These are phyloP conservation scores for Bombus breviceps DNA, from an alignment of 1,140 invertebrate species.

Conservation along the genomic window DNA sequence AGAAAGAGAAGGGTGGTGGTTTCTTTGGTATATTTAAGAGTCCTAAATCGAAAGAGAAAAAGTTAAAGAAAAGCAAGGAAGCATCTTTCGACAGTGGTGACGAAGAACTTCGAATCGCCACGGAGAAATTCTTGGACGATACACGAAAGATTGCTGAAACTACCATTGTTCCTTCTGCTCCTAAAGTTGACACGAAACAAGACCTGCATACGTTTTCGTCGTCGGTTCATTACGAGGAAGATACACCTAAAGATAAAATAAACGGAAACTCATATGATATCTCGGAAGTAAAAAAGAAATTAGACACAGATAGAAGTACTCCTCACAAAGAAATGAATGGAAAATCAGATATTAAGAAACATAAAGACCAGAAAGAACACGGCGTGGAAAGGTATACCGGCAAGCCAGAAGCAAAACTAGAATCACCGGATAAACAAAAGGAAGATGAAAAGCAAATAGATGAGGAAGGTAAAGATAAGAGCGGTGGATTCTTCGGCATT, in stretches of 20 bases:
- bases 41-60: slow-evolving; percentile 70
- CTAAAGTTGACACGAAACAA: slow-evolving; percentile 31
- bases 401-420: background rate
- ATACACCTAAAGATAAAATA: slow-evolving; percentile 65
- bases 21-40: slow-evolving; percentile 73
- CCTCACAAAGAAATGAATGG: slow-evolving; percentile 43
- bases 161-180: background rate
- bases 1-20: slow-evolving; percentile 57
- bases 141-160: slow-evolving; percentile 61
- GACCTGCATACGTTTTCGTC: slow-evolving; percentile 61
- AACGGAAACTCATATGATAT: slow-evolving; percentile 68
- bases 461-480: slow-evolving; percentile 68
- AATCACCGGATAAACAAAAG: slow-evolving; percentile 2
- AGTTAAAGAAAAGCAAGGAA: slow-evolving; percentile 65
- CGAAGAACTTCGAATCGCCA: slow-evolving; percentile 67
- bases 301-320: background rate
- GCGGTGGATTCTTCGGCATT: slow-evolving; percentile 74
- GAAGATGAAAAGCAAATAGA: slow-evolving; percentile 11
- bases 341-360: slow-evolving; percentile 36
- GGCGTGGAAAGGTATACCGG: background rate
- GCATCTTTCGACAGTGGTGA: slow-evolving; percentile 73
- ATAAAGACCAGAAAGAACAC: slow-evolving; percentile 12
- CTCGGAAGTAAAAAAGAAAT: slow-evolving; percentile 25
- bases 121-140: slow-evolving; percentile 70
- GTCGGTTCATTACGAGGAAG: slow-evolving; percentile 42